Conservation (phyloP, 1,140 invertebrate genomes). For the Drosophila leontia region DNA sequence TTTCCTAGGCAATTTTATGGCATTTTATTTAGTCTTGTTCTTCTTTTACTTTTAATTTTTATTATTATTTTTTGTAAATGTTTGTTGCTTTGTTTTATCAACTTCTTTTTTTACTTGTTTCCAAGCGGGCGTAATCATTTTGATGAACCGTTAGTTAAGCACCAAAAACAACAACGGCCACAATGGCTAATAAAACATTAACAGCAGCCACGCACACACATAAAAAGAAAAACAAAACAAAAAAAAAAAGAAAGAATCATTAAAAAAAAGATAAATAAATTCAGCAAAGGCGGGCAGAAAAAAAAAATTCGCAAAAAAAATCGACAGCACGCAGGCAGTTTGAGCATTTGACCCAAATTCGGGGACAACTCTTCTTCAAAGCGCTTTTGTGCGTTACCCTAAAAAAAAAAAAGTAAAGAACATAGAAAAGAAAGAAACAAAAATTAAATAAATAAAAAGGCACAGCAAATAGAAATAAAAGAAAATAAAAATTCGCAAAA, state of each 20-base stretch:
- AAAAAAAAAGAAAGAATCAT: constrained; percentile 27
- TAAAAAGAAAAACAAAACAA: constrained; percentile 15
- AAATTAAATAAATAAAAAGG: constrained; percentile 22
- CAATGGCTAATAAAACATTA: constrained; percentile 47
- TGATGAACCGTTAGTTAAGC: constrained; percentile 55
- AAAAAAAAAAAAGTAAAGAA: constrained; percentile 5
- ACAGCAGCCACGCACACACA: constrained; percentile 11
- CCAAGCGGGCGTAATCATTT: constrained; percentile 35
- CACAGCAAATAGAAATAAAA: constrained; percentile 14
- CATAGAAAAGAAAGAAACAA: constrained; percentile 2
- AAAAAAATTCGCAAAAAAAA: constrained; percentile 55
- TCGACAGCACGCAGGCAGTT: constrained; percentile 70
- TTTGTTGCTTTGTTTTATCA: background rate
- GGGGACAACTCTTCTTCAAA: constrained; percentile 44
- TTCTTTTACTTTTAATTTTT: constrained; percentile 2
- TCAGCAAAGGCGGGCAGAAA: constrained; percentile 45
- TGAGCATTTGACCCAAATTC: constrained; percentile 77
- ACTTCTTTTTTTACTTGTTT: constrained; percentile 4
- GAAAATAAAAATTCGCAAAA: constrained; percentile 35
- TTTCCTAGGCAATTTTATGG: constrained; percentile 23
- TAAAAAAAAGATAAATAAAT: constrained; percentile 67
- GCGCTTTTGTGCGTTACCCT: constrained; percentile 49
- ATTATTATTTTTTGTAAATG: background rate
- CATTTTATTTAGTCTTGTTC: constrained; percentile 6
- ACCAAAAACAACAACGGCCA: constrained; percentile 41